Percentiles rank a stretch among this genome's conserved stretches.
Conservation (phyloP, 2,888 invertebrate species). For the Acronicta alni region DNA sequence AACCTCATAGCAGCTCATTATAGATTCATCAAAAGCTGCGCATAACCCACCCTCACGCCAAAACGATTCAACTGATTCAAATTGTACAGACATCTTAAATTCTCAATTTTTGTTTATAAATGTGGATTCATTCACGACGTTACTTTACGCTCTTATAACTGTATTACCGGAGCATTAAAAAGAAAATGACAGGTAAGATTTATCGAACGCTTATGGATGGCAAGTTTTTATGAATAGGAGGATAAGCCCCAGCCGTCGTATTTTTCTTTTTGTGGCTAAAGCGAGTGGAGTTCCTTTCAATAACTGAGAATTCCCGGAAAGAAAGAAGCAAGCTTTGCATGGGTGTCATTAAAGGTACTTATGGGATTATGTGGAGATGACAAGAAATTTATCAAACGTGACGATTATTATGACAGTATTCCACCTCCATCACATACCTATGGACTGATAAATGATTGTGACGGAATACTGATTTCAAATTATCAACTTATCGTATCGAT, state of each 20-base stretch:
- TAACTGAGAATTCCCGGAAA: background rate
- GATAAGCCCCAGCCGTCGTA: constrained; percentile 18
- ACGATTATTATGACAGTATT: too few species aligned
- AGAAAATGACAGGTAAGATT: constrained; percentile 37
- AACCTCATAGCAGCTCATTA: too few species aligned
- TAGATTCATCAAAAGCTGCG: too few species aligned
- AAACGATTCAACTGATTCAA: too few species aligned
- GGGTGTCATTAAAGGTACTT: background rate
- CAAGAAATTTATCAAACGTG: background rate
- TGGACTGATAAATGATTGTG: too few species aligned
- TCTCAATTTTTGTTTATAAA: background rate
- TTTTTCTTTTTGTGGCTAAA: constrained; percentile 25
- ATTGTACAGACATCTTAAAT: too few species aligned
- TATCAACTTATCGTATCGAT: too few species aligned
- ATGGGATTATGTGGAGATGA: background rate
- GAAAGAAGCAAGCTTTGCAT: background rate
- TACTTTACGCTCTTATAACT: constrained; percentile 2
- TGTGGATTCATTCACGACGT: constrained; percentile 4
- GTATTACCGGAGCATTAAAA: constrained; percentile 17
- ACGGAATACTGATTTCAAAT: too few species aligned
- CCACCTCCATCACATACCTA: too few species aligned
- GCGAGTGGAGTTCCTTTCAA: constrained; percentile 7
- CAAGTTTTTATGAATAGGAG: constrained; percentile 32
- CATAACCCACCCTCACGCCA: too few species aligned
- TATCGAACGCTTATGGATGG: constrained; percentile 29